Conservation (phyloP, 2,797 vertebrate species). For the Rhynchonycteris naso region DNA sequence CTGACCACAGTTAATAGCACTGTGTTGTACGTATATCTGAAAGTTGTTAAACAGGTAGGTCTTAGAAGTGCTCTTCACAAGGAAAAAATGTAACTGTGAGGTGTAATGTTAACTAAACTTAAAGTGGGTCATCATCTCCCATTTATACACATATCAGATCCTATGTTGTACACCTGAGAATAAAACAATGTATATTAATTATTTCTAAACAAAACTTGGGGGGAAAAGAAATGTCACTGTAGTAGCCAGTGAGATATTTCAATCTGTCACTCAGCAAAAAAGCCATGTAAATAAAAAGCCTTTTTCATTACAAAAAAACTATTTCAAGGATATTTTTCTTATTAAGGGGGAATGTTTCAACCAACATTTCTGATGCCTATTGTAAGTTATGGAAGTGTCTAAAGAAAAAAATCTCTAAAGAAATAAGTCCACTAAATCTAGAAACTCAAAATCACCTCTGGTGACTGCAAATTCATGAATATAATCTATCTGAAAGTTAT, state of each 20-base stretch:
- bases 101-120: not conserved
- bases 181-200: too few relatives aligned
- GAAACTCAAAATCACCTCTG: slow-evolving; percentile 15
- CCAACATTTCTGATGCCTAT: not conserved
- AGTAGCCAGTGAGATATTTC: not conserved
- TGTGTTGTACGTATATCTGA: not conserved
- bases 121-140: too few relatives aligned
- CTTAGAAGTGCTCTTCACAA: not conserved
- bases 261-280: not conserved
- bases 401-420: not conserved
- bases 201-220: not conserved
- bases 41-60: not conserved
- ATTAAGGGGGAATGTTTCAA: not conserved
- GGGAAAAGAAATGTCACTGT: not conserved
- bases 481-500: not conserved
- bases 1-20: not conserved
- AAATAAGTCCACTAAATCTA: not conserved
- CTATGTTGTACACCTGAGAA: not conserved
- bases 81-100: not conserved
- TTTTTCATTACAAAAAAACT: not conserved
- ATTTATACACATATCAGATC: rapidly evolving
- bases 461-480: not conserved
- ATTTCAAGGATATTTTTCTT: not conserved
- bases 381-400: not conserved
- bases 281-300: not conserved